Evolutionary conservation across 2,888 invertebrate species (phyloP).

Genomic region (Volucella inanis): DNA sequence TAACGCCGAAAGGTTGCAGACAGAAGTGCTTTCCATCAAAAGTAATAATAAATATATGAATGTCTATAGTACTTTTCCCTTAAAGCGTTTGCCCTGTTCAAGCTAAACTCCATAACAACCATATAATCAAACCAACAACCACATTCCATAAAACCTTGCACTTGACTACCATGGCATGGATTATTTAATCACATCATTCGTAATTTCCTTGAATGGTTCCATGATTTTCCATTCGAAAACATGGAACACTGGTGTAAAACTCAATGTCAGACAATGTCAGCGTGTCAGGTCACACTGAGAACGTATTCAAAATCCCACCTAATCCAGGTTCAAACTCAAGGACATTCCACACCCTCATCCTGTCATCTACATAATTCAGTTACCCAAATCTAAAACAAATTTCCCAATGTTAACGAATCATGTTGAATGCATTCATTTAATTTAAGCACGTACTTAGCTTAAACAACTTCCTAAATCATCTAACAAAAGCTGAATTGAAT

Average conservation of each 20-base stretch:
- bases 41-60: no score
- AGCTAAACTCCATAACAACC: neutral
- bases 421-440: neutral
- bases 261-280: conserved; percentile 18
- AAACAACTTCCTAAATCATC: conserved; percentile 47
- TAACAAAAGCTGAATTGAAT: conserved; percentile 43
- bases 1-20: no score
- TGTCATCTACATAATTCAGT: no score
- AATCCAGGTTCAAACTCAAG: neutral
- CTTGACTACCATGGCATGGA: conserved; percentile 10
- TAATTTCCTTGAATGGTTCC: neutral
- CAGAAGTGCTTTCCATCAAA: no score
- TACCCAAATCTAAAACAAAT: conserved; percentile 1
- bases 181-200: neutral
- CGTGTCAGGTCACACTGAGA: conserved; percentile 3
- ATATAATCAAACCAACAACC: neutral
- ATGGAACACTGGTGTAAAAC: neutral
- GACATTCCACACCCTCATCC: neutral
- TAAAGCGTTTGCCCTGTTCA: no score
- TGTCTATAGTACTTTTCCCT: no score
- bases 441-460: conserved; percentile 29
- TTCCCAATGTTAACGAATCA: conserved; percentile 23
- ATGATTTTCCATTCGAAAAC: conserved; percentile 4
- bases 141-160: neutral
- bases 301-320: conserved; percentile 2